Evolutionary conservation across 30 jellyfish, hydroid and myxozoan species (phyloP), one percentile per base, ranked within the genome.

Genomic region (Aurelia coerulea): DNA sequence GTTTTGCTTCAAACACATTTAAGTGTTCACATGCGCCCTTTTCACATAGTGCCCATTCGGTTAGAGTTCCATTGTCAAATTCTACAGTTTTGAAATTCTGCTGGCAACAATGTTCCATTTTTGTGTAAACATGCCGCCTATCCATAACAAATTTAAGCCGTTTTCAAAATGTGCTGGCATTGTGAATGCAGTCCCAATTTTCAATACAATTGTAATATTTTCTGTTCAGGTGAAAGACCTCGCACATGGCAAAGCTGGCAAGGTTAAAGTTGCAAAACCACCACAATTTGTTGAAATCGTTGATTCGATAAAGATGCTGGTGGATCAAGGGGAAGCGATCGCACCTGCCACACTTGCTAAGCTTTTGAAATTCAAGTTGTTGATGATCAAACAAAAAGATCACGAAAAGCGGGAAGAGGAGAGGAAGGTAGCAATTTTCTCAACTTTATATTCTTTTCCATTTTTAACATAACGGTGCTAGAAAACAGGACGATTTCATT

Each of bases 261-360:
- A 92, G 66, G 97, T 83, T 23, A 92, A 92, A 68, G 32, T 62
- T 1, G 56, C 87, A 5, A 94, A 88, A 68, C 86, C 91, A 34
- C 99, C 97, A 6, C 97, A 74, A 46, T 94, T 88, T 67, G 66
- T 80, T 60, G 99, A 94, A 80, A 79, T 94, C 39, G 81, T 95
- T 76, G 97, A 94, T 52, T 82, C 82, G 34, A 89, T 85, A 15
- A 90, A 90, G 80, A 16, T 35, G 10, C 52, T 74, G n/a, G 32
- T 94, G 54, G 99, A 94, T 11, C 96, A 83, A 73, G 97, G 97
- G 15, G 97, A 94, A 39, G 82, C 42, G 0, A 32, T 94, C 16
- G 65, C 97, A 6, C 81, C 96, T 8, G 29, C 79, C 35, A 51
- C 86, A 23, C 51, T 89, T 52, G 94, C 99, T 35, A 83, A 88